phyloP scores from a whole-genome alignment of 2,797 vertebrate genomes.

The Diceros bicornis region DNA sequence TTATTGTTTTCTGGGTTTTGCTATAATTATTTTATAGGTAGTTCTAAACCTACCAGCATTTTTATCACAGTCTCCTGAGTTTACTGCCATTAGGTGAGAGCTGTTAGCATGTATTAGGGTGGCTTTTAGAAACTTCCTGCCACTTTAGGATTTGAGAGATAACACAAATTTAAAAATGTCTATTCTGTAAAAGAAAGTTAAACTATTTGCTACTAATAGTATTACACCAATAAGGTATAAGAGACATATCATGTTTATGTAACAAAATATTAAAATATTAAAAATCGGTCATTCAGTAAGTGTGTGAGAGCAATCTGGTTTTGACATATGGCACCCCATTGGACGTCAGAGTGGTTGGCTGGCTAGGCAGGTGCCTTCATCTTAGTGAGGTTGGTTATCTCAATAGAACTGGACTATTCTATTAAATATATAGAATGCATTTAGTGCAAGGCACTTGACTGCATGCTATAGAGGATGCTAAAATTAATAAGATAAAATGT shows the following conservation, averaged over 20 bases:
- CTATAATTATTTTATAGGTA: slow-evolving; percentile 60
- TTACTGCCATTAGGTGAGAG: neutral
- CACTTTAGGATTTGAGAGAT: slow-evolving; percentile 12
- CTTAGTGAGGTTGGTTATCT: neutral
- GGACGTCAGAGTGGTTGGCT: neutral
- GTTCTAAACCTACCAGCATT: slow-evolving; percentile 46
- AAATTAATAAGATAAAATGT: neutral
- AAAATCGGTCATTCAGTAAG: neutral
- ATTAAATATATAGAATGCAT: neutral
- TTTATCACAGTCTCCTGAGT: neutral
- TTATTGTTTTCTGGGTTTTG: slow-evolving; percentile 36
- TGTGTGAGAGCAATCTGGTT: neutral
- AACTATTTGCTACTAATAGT: neutral
- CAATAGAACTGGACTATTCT: neutral
- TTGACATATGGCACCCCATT: neutral
- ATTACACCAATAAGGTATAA: neutral
- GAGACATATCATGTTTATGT: neutral
- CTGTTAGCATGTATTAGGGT: neutral
- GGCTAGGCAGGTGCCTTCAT: neutral
- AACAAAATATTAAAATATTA: slow-evolving; percentile 31
- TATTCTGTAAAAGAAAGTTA: slow-evolving; percentile 30
- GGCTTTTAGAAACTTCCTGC: neutral
- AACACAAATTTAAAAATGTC: slow-evolving; percentile 3
- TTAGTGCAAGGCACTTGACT: neutral
- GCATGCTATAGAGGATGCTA: neutral